Evolutionary conservation across 2,888 invertebrate genomes (phyloP).

Genomic region (Drosophila cognata): DNA sequence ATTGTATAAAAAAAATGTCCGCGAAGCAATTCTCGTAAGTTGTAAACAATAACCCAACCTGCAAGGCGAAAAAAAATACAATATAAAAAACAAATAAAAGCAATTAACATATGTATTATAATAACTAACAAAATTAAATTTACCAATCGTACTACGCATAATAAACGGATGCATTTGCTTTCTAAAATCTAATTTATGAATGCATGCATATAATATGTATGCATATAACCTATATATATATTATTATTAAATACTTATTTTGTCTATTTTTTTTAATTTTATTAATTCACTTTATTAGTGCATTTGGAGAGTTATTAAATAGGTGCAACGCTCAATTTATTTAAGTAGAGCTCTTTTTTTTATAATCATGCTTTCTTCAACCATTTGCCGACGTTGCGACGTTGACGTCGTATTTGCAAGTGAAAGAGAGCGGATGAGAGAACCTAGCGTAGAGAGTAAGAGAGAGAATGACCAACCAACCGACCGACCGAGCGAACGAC

Average conservation of each 20-base stretch:
- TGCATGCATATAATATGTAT: neutral
- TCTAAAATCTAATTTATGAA: neutral
- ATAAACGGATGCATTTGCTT: neutral
- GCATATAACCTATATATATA: neutral
- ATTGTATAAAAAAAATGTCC: slow-evolving; percentile 20
- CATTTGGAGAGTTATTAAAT: slow-evolving; percentile 1
- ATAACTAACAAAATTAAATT: neutral
- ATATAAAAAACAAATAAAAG: neutral
- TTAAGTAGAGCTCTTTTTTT: slow-evolving; percentile 21
- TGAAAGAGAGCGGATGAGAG: slow-evolving; percentile 6
- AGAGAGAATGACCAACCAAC: slow-evolving; percentile 18
- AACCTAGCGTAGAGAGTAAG: slow-evolving; percentile 1
- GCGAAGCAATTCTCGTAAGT: slow-evolving; percentile 9
- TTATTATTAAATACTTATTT: neutral
- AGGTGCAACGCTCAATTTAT: neutral
- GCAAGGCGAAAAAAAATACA: neutral
- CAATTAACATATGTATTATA: neutral
- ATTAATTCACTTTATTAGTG: neutral
- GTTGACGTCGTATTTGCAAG: slow-evolving; percentile 37
- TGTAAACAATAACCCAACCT: slow-evolving; percentile 14
- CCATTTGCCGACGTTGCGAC: slow-evolving; percentile 61
- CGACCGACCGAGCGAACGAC: neutral
- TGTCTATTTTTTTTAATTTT: neutral
- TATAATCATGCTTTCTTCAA: slow-evolving; percentile 33
- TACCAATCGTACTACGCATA: neutral